Conservation (phyloP, 1,140 invertebrate genomes). For the Conopomorpha cramerella region DNA sequence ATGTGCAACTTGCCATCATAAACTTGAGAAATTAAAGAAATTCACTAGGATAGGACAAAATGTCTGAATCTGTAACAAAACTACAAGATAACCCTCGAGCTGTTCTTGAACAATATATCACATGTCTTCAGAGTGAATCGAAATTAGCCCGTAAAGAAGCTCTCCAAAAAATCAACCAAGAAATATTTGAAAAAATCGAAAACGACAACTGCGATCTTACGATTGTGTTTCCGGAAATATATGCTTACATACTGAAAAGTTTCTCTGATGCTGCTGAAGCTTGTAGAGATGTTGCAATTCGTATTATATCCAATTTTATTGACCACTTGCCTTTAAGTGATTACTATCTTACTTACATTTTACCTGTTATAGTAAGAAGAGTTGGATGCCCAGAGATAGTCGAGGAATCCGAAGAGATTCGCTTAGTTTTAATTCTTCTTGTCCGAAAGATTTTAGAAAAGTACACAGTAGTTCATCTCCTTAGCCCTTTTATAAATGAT, state of each 20-base stretch:
- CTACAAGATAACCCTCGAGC: constrained; percentile 26
- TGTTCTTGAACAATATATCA: constrained; percentile 29
- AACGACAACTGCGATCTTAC: constrained; percentile 33
- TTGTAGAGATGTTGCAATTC: constrained; percentile 33
- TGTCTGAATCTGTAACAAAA: constrained; percentile 16
- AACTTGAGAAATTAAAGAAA: too few species aligned
- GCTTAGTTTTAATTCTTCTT: constrained; percentile 70
- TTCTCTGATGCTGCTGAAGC: constrained; percentile 45
- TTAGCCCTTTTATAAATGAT: constrained; percentile 75
- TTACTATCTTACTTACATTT: constrained; percentile 74
- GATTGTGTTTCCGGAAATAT: constrained; percentile 42
- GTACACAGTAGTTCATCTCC: constrained; percentile 59
- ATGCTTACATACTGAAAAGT: constrained; percentile 44
- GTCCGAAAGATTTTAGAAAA: constrained; percentile 68
- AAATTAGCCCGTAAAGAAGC: constrained; percentile 35
- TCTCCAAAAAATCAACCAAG: constrained; percentile 33
- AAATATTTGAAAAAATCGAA: constrained; percentile 33
- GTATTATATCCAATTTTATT: constrained; percentile 41
- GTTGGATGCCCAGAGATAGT: constrained; percentile 77
- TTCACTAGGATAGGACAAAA: too few species aligned
- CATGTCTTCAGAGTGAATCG: constrained; percentile 39
- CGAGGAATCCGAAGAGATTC: constrained; percentile 86
- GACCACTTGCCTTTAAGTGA: constrained; percentile 58
- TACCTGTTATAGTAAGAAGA: constrained; percentile 75
- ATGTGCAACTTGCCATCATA: too few species aligned